Percentiles rank a stretch among this genome's conserved stretches.
Evolutionary conservation across 2,888 invertebrate species (phyloP).

Genomic region (Pyrocoelia pectoralis): DNA sequence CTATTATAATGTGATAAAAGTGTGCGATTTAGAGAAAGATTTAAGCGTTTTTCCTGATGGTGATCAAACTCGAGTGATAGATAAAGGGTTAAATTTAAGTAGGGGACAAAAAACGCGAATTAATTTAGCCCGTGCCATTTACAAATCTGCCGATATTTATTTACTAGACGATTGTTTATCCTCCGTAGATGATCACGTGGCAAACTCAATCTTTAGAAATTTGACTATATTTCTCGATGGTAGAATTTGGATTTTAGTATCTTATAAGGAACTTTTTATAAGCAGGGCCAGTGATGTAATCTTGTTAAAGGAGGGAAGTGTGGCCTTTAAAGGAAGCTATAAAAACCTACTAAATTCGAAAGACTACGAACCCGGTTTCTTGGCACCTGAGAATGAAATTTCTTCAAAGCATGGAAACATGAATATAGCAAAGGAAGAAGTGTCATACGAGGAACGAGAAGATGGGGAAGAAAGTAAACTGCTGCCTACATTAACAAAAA

Average conservation of each 20-base stretch:
- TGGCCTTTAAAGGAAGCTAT: neutral
- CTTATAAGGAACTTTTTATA: conserved; percentile 12
- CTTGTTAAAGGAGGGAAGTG: neutral
- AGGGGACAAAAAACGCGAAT: conserved; percentile 87
- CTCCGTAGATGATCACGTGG: conserved; percentile 68
- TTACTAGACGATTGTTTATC: conserved; percentile 20
- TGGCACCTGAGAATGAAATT: neutral
- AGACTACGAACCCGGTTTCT: neutral
- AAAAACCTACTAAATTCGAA: neutral
- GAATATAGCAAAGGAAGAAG: neutral
- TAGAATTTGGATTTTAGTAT: conserved; percentile 15
- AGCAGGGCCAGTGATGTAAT: conserved; percentile 3
- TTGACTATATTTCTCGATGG: conserved; percentile 42
- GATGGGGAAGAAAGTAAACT: neutral
- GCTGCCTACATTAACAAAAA: neutral
- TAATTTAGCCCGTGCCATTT: conserved; percentile 61
- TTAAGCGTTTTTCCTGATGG: conserved; percentile 69
- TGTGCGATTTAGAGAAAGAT: conserved; percentile 64
- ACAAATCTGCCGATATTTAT: conserved; percentile 23
- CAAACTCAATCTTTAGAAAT: conserved; percentile 73
- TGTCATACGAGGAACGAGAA: neutral
- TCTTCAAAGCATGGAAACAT: neutral
- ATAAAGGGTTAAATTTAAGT: conserved; percentile 79
- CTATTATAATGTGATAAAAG: conserved; percentile 68
- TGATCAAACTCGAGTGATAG: conserved; percentile 80